A percentile compares a stretch with the other conserved stretches of the same genome.
These are phyloP conservation scores for Schrankia costaestrigalis DNA, from an alignment of 2,888 invertebrate species.

Conservation along the genomic window DNA sequence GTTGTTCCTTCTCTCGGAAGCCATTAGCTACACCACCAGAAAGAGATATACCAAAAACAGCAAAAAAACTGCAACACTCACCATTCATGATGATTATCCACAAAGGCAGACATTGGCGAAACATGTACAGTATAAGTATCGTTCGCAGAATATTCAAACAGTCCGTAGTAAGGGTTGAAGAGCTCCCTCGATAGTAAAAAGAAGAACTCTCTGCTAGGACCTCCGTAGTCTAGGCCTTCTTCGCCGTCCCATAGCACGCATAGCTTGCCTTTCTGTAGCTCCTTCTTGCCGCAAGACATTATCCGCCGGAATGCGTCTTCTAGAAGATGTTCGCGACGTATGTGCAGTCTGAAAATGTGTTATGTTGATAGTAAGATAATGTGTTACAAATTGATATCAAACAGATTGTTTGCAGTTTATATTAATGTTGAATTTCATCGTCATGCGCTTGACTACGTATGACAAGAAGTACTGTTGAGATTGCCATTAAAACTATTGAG, in stretches of 20 bases:
- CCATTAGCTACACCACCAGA: too few species aligned
- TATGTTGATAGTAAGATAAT: neutral
- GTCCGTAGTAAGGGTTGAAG: slow-evolving; percentile 98
- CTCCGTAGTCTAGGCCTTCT: slow-evolving; percentile 98
- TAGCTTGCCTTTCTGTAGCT: slow-evolving; percentile 95
- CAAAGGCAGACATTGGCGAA: slow-evolving; percentile 97
- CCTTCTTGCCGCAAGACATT: slow-evolving; percentile 97
- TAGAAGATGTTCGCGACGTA: slow-evolving; percentile 94
- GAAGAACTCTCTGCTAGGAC: slow-evolving; percentile 98
- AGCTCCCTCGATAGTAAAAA: slow-evolving; percentile 97
- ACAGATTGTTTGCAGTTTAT: too few species aligned
- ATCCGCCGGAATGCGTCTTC: slow-evolving; percentile 98
- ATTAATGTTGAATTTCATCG: too few species aligned
- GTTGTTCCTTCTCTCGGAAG: too few species aligned
- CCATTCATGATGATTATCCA: slow-evolving; percentile 98
- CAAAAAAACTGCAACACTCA: slow-evolving; percentile 54
- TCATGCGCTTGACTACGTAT: too few species aligned
- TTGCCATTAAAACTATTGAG: too few species aligned
- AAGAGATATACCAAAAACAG: too few species aligned
- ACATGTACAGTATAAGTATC: slow-evolving; percentile 98
- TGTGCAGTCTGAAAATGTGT: slow-evolving; percentile 86
- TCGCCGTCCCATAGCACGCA: slow-evolving; percentile 97
- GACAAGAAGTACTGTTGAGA: too few species aligned
- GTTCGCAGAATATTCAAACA: slow-evolving; percentile 98
- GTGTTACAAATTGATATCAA: too few species aligned